phyloP scores from a whole-genome alignment of 2,113 vertebrate genomes.

The Percina caprodes region DNA sequence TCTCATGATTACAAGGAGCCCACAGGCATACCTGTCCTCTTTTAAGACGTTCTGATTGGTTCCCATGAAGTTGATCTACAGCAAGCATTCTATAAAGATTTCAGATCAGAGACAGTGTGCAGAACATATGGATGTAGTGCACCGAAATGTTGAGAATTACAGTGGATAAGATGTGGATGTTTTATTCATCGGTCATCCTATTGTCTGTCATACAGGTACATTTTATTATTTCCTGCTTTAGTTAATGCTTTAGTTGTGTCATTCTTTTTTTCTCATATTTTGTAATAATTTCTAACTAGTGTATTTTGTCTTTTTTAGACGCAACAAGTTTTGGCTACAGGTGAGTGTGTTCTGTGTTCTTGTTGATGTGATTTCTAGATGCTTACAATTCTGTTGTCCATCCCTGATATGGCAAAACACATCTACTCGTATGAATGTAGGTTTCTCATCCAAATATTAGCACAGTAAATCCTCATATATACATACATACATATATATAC shows the following conservation, averaged over 20 bases:
- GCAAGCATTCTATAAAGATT: slow-evolving; percentile 38
- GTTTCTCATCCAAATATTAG: background rate
- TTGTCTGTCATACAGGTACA: slow-evolving; percentile 80
- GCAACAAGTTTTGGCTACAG: slow-evolving; percentile 62
- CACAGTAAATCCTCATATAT: background rate
- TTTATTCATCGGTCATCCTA: slow-evolving; percentile 63
- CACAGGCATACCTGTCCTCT: slow-evolving; percentile 77
- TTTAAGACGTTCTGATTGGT: slow-evolving; percentile 81
- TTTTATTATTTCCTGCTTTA: background rate
- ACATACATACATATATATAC: too few relatives aligned
- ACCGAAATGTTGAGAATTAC: slow-evolving; percentile 25
- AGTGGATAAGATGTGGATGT: slow-evolving; percentile 67
- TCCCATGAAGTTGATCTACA: slow-evolving; percentile 67
- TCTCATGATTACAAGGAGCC: slow-evolving; percentile 73
- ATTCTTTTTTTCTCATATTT: background rate
- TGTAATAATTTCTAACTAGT: slow-evolving; percentile 5
- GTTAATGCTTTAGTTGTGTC: background rate
- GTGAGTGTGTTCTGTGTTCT: slow-evolving; percentile 58
- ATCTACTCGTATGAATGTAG: background rate
- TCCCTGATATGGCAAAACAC: background rate
- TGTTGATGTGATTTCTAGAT: background rate
- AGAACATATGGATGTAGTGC: slow-evolving; percentile 48
- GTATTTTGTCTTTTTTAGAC: slow-evolving; percentile 64
- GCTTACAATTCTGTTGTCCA: too few relatives aligned
- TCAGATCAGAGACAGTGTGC: slow-evolving; percentile 61